These are phyloP conservation scores for Spinibarbus caldwelli DNA, from an alignment of 2,797 vertebrate genomes.

Conservation along the genomic window DNA sequence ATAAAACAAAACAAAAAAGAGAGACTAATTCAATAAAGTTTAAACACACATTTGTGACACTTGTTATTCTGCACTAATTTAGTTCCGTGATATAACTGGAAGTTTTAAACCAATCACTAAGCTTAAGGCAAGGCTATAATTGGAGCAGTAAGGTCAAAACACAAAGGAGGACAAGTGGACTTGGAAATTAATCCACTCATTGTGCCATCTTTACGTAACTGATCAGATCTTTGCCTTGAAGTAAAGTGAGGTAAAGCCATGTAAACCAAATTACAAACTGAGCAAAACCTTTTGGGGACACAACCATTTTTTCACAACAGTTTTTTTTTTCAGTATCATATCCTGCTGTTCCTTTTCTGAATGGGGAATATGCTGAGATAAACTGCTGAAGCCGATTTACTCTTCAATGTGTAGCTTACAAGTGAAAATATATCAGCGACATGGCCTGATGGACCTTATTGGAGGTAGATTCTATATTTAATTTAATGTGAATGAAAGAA, in stretches of 20 bases:
- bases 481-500: not conserved
- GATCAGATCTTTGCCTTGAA: slow-evolving; percentile 34
- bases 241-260: slow-evolving; percentile 7
- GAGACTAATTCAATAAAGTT: not conserved
- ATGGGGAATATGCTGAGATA: not conserved
- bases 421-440: not conserved
- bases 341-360: not conserved
- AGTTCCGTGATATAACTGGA: slow-evolving; percentile 27
- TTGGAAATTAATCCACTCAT: slow-evolving; percentile 56
- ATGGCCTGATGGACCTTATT: not conserved
- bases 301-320: too few species aligned
- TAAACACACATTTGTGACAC: slow-evolving; percentile 9
- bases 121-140: slow-evolving; percentile 61
- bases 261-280: slow-evolving; percentile 7
- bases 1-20: not conserved
- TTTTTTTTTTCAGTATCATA: not conserved
- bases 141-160: slow-evolving; percentile 34
- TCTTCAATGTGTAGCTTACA: not conserved
- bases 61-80: not conserved
- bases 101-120: slow-evolving; percentile 54
- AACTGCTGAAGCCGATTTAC: not conserved
- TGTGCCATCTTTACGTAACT: slow-evolving; percentile 55
- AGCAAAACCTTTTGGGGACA: not conserved
- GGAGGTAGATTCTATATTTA: not conserved
- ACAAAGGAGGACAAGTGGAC: slow-evolving; percentile 51